Evolutionary conservation across 2,888 invertebrate genomes (phyloP).

Genomic region (Eupithecia insigniata): DNA sequence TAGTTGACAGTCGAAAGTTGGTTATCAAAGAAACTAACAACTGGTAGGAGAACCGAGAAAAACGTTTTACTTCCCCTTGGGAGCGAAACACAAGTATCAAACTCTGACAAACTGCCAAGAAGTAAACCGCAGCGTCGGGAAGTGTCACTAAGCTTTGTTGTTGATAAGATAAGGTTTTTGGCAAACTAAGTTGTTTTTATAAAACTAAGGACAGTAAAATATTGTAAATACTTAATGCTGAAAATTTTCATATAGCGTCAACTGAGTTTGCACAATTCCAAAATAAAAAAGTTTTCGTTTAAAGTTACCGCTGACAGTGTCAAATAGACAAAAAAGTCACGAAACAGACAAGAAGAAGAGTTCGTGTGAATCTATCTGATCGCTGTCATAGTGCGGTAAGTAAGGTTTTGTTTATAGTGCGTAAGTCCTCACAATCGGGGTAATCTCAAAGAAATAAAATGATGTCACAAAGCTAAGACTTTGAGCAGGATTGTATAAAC

Average conservation of each 20-base stretch:
- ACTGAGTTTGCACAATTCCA: too few species aligned
- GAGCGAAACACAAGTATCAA: conserved; percentile 44
- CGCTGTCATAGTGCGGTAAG: too few species aligned
- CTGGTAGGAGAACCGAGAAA: conserved; percentile 8
- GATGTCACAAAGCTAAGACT: too few species aligned
- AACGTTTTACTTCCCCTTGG: conserved; percentile 33
- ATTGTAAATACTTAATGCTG: background rate
- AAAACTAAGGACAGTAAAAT: background rate
- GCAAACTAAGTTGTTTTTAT: background rate
- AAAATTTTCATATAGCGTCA: background rate
- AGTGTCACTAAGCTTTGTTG: conserved; percentile 33
- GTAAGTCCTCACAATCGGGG: too few species aligned
- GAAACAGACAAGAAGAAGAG: too few species aligned
- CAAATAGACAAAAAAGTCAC: too few species aligned
- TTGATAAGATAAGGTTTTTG: conserved; percentile 27
- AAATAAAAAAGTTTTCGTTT: too few species aligned
- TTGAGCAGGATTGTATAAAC: too few species aligned
- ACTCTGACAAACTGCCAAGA: conserved; percentile 55
- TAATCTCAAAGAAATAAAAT: too few species aligned
- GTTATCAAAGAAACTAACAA: background rate
- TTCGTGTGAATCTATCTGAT: too few species aligned
- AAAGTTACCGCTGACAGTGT: too few species aligned
- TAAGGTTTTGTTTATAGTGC: too few species aligned
- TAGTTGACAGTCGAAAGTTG: background rate
- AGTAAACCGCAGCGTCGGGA: conserved; percentile 42